Percentiles rank a stretch among this genome's conserved stretches.
Conservation (phyloP, 35 echinoderm and acorn worm genomes). For the Heliocidaris tuberculata region DNA sequence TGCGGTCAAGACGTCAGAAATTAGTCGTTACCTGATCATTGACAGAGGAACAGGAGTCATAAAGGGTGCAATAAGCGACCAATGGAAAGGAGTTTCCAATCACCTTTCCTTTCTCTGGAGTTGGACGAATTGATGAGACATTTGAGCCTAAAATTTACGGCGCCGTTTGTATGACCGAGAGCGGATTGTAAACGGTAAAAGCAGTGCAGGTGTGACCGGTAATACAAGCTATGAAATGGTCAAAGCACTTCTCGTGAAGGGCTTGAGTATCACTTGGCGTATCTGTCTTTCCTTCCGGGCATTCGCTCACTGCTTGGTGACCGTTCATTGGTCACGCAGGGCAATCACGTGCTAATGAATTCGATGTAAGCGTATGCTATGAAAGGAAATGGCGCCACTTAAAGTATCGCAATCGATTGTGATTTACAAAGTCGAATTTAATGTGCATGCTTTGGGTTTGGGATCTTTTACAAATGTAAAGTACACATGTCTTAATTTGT, state of each 20-base stretch:
- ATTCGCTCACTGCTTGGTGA: neutral
- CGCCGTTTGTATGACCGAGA: constrained; percentile 5
- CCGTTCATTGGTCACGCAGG: neutral
- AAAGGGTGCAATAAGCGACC: neutral
- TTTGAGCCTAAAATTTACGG: neutral
- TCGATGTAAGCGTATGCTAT: neutral
- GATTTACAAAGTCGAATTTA: no score
- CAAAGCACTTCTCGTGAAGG: neutral
- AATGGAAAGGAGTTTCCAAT: neutral
- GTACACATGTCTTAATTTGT: no score
- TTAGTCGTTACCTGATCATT: neutral
- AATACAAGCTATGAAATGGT: neutral
- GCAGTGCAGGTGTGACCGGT: constrained; percentile 6
- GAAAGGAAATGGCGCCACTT: neutral
- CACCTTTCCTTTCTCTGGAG: neutral
- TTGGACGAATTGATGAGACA: neutral
- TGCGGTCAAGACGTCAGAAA: neutral
- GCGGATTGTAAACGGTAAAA: constrained; percentile 1
- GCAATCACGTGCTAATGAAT: constrained; percentile 10
- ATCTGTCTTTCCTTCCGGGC: neutral
- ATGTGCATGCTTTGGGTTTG: no score
- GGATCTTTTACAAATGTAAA: no score
- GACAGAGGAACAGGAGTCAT: neutral
- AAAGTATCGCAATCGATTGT: neutral
- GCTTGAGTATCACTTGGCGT: neutral